These are phyloP conservation scores for Pollachius pollachius DNA, from an alignment of 2,113 vertebrate genomes.

Conservation along the genomic window DNA sequence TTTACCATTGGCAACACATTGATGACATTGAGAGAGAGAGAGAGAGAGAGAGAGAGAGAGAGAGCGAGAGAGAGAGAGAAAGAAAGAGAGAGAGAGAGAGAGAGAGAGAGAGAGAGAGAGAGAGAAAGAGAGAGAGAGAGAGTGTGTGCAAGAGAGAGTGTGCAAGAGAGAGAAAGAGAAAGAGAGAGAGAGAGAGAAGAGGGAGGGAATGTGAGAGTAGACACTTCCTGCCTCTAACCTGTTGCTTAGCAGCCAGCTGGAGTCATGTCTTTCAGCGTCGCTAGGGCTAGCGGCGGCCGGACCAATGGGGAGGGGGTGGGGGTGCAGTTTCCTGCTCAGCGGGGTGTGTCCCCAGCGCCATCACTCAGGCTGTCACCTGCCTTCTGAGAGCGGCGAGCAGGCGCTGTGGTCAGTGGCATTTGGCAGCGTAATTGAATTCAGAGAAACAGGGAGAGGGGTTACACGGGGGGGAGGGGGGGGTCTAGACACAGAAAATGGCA, in stretches of 20 bases:
- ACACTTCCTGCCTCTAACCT: constrained; percentile 28
- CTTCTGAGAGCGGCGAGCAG: constrained; percentile 15
- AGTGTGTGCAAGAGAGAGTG: too few species aligned
- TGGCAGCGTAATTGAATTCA: constrained; percentile 50
- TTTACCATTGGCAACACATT: too few species aligned
- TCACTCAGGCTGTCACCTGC: constrained; percentile 53
- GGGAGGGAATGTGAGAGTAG: not conserved
- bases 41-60: too few species aligned
- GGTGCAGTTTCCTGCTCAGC: constrained; percentile 37
- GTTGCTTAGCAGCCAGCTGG: constrained; percentile 18
- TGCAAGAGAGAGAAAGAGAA: too few species aligned
- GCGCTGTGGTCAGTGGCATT: constrained; percentile 51
- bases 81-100: too few species aligned
- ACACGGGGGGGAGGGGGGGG: constrained; percentile 26
- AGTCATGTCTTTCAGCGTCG: constrained; percentile 32
- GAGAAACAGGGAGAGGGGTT: constrained; percentile 30
- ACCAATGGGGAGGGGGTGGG: constrained; percentile 8
- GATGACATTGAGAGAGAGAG: too few species aligned
- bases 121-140: too few species aligned
- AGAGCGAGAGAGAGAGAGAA: too few species aligned
- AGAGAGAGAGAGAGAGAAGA: too few species aligned
- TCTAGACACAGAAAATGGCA: constrained; percentile 16
- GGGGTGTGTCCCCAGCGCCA: constrained; percentile 39
- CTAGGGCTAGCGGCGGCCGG: constrained; percentile 14
- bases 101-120: too few species aligned